phyloP scores from a whole-genome alignment of 2,113 vertebrate species.

The Lophotis ruficrista region DNA sequence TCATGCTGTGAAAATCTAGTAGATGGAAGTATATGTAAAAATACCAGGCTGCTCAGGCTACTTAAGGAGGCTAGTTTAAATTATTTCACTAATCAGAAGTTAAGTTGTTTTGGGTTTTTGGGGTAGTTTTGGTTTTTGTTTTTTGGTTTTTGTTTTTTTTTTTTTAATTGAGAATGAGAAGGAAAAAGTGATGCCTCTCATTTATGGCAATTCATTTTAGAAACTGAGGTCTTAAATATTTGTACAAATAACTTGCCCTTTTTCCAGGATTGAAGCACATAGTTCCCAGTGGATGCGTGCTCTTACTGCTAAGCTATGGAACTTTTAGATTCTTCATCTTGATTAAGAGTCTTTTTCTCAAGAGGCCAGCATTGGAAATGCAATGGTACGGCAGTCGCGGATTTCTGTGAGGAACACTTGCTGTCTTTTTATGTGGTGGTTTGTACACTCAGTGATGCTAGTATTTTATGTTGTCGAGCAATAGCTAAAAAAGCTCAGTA shows the following conservation, averaged over 20 bases:
- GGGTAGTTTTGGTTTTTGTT: too few relatives aligned
- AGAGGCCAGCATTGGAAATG: slow-evolving; percentile 1
- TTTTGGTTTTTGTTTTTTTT: not conserved
- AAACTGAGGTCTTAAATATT: not conserved
- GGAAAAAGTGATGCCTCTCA: not conserved
- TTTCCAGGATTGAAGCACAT: slow-evolving; percentile 23
- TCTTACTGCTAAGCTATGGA: slow-evolving; percentile 22
- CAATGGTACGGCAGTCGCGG: not conserved
- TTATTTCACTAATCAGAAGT: not conserved
- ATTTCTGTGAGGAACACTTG: slow-evolving; percentile 30
- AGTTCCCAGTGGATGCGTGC: not conserved
- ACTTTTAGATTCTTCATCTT: slow-evolving; percentile 39
- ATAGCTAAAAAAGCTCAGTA: not conserved
- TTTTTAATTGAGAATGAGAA: not conserved
- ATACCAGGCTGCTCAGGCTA: not conserved
- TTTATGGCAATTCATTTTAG: not conserved
- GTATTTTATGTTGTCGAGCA: not conserved
- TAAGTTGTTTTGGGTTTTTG: not conserved
- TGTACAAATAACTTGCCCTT: slow-evolving; percentile 8
- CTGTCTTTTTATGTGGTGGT: not conserved
- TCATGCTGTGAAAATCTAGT: not conserved
- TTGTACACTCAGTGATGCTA: not conserved
- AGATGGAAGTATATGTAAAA: not conserved
- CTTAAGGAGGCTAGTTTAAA: not conserved
- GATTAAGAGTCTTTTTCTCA: slow-evolving; percentile 25